These are phyloP conservation scores for Tyto alba DNA, from an alignment of 2,113 vertebrate species.

Conservation along the genomic window DNA sequence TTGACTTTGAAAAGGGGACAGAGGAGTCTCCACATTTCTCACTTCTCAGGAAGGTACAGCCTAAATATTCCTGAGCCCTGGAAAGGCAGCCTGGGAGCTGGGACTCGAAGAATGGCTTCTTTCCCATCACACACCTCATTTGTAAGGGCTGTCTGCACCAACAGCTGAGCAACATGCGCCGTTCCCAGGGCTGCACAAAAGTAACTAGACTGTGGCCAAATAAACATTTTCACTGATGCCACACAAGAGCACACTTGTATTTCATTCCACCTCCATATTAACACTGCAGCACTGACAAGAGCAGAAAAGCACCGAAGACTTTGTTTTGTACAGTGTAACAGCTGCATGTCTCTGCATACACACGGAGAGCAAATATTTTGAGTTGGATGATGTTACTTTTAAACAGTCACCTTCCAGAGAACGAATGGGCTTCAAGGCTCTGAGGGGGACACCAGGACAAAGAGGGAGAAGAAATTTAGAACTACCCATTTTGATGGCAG, in stretches of 20 bases:
- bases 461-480: not conserved
- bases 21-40: not conserved
- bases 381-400: not conserved
- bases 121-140: not conserved
- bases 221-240: not conserved
- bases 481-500: not conserved
- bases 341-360: not conserved
- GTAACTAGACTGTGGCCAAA: not conserved
- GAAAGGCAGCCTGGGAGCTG: not conserved
- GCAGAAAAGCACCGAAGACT: not conserved
- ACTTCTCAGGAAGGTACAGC: not conserved
- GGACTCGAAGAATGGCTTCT: fast-evolving
- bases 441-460: not conserved
- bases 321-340: not conserved
- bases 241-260: not conserved
- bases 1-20: not conserved
- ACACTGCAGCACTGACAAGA: not conserved
- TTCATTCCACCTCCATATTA: not conserved
- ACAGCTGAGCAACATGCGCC: fast-evolving
- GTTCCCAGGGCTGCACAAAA: not conserved
- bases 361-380: not conserved
- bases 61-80: not conserved
- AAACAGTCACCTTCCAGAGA: not conserved
- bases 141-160: not conserved
- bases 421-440: not conserved